These are phyloP conservation scores for Agonopterix subpropinquella DNA, from an alignment of 2,888 invertebrate species.

Conservation along the genomic window DNA sequence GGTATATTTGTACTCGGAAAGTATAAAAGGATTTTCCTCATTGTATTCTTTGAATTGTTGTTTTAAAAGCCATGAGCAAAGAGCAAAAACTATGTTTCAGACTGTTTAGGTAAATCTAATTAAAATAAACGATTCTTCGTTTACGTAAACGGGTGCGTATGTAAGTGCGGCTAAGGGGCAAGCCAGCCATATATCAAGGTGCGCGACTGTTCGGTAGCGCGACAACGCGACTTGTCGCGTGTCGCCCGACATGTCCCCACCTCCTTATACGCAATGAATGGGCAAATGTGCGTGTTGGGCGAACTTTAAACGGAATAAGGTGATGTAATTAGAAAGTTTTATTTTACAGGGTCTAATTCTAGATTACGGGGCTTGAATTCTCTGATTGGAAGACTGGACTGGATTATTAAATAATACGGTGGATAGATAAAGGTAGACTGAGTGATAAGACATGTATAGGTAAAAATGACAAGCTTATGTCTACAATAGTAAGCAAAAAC, in stretches of 20 bases:
- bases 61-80: too few species aligned
- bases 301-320: conserved; percentile 22
- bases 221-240: conserved; percentile 28
- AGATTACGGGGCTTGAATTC: too few species aligned
- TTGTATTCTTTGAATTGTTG: too few species aligned
- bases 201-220: conserved; percentile 6
- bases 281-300: conserved; percentile 24
- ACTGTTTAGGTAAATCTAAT: neutral
- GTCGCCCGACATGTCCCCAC: conserved; percentile 34
- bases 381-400: too few species aligned
- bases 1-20: too few species aligned
- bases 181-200: conserved; percentile 20
- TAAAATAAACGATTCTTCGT: neutral
- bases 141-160: neutral
- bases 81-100: too few species aligned
- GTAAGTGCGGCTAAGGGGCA: neutral
- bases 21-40: too few species aligned
- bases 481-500: too few species aligned
- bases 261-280: conserved; percentile 48
- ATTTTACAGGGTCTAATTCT: neutral
- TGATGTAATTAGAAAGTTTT: conserved; percentile 27
- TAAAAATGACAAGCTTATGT: too few species aligned
- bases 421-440: too few species aligned
- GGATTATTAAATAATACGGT: too few species aligned
- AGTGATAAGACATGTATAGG: too few species aligned